Evolutionary conservation across 2,113 vertebrate species (phyloP).

Genomic region (Odocoileus hemionus): DNA sequence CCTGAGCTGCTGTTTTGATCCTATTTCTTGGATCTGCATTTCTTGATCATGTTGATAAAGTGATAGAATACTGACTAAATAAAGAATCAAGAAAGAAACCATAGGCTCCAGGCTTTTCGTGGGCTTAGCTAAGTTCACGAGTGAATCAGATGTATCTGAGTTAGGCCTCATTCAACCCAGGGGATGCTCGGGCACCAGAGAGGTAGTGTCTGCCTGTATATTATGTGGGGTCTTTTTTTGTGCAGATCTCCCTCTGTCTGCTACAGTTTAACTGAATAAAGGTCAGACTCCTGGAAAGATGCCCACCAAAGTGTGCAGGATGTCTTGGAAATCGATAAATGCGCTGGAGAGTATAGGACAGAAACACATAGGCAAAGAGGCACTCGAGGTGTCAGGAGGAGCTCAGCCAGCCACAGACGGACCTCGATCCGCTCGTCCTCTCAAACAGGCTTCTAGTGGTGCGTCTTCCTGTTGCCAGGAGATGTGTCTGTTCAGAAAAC

Average conservation of each 20-base stretch:
- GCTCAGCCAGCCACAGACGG: fast-evolving
- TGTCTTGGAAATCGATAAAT: not conserved
- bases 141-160: not conserved
- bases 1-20: not conserved
- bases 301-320: not conserved
- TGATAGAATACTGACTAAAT: not conserved
- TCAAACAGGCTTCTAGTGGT: fast-evolving
- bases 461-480: not conserved
- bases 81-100: not conserved
- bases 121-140: not conserved
- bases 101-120: not conserved
- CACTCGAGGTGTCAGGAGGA: no score
- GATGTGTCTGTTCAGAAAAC: not conserved
- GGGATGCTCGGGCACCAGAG: not conserved
- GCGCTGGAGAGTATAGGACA: not conserved
- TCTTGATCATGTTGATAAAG: not conserved
- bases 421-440: fast-evolving
- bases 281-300: not conserved
- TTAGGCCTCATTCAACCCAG: not conserved
- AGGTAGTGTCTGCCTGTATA: not conserved
- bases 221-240: fast-evolving
- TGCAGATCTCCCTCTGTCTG: not conserved
- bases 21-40: not conserved
- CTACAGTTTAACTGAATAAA: not conserved
- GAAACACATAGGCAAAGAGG: not conserved